Evolutionary conservation across 1,140 invertebrate genomes (phyloP).

Genomic region (Sminthurinus signatus): DNA sequence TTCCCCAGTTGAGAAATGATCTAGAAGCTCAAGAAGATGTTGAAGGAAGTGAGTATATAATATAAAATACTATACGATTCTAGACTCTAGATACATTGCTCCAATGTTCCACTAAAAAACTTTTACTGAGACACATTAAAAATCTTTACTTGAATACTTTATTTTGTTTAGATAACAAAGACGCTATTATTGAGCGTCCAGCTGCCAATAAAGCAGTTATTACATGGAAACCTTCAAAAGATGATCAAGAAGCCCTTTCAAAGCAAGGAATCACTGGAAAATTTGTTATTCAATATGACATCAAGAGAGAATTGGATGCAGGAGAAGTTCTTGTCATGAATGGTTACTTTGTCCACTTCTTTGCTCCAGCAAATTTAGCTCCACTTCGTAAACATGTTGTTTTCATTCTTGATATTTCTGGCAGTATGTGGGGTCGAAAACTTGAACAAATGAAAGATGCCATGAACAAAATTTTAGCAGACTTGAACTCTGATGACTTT

Average conservation of each 20-base stretch:
- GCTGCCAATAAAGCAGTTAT: conserved; percentile 37
- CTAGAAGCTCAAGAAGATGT: conserved; percentile 48
- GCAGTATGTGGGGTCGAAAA: conserved; percentile 61
- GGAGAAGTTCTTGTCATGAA: conserved; percentile 59
- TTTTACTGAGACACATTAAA: too few relatives aligned
- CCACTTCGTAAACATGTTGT: conserved; percentile 61
- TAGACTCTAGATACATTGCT: too few relatives aligned
- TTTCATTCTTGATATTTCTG: conserved; percentile 64
- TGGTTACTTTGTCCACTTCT: conserved; percentile 72
- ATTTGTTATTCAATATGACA: conserved; percentile 59
- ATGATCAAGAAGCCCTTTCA: conserved; percentile 49
- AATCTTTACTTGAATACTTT: too few relatives aligned
- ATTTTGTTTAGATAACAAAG: conserved; percentile 27
- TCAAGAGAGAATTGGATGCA: conserved; percentile 49
- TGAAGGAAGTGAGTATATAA: conserved; percentile 42
- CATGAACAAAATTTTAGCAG: conserved; percentile 58
- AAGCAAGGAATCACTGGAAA: conserved; percentile 53
- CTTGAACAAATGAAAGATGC: conserved; percentile 59
- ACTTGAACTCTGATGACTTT: conserved; percentile 56
- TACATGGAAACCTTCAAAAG: conserved; percentile 48
- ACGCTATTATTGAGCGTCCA: conserved; percentile 32
- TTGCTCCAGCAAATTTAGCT: conserved; percentile 55
- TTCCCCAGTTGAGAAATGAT: conserved; percentile 56
- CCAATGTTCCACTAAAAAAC: too few relatives aligned
- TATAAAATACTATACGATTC: too few relatives aligned